Base-by-base conservation (phyloP, 2,888 invertebrate genomes). In the Chrysina gloriosa region DNA sequence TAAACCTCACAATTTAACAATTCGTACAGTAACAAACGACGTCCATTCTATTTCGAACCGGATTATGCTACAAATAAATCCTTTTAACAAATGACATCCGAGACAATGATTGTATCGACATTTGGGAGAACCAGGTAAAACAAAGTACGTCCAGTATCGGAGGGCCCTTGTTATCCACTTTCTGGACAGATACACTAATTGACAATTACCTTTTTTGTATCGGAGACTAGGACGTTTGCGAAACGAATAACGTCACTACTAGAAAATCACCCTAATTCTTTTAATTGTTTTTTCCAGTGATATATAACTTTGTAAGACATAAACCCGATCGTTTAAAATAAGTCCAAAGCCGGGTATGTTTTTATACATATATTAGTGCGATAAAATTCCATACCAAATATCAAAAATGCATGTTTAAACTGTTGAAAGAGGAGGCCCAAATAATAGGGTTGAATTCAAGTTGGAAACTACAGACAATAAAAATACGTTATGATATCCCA, bases 191-290 rank as follows among this genome's bases (percentile, higher is more conserved):
- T 29, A 25, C 58, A 61, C 58, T 61, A 61, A 61, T 61, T 61
- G 58, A 42, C 58, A 61, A 61, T 58, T 58, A 58, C 42, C 58
- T 27, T 47, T 47, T 50, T 63, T 48, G n/a, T 48, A 36, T 34
- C 34, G 11, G 21, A 19, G 34, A 63, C 48, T 58, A 65, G 61
- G 56, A 69, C 63, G 64, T 67, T 67, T 63, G 34, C 64, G 64
- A 64, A 67, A 67, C 65, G 65, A 67, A 67, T 69, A 67, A 67
- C 69, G 65, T 67, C 58, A 67, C 52, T 64, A 69, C 64, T 16
- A 16, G 23, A n/a, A 27, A 14, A 39, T 39, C 27, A 29, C 23
- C 45, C 11, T 42, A 42, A 42, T 16, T 19, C 27, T 42, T 27
- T 45, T 61, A 61, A 42, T 45, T 42, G 58, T 27, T 42, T 27